Percentiles rank a stretch among this genome's conserved stretches.
Conservation (phyloP, 2,888 invertebrate species). For the Flexamia atlantica region DNA sequence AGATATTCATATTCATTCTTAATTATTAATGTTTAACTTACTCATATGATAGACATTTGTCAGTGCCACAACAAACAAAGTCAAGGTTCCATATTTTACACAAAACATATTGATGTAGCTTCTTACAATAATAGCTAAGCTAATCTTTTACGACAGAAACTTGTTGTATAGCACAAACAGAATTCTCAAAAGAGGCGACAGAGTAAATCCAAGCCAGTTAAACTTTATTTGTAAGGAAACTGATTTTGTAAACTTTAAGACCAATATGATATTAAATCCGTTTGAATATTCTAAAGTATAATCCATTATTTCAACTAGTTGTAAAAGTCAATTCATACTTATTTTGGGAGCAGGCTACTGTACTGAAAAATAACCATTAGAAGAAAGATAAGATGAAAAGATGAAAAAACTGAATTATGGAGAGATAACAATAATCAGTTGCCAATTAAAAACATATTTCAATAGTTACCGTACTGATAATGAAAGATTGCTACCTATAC, state of each 20-base stretch:
- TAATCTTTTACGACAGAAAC: background rate
- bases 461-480: no score
- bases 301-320: background rate
- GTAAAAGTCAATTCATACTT: background rate
- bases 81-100: background rate
- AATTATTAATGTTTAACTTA: background rate
- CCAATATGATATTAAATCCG: slow-evolving; percentile 15
- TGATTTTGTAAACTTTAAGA: slow-evolving; percentile 5
- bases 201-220: slow-evolving; percentile 18
- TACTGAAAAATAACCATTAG: no score
- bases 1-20: background rate
- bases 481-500: no score
- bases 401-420: background rate
- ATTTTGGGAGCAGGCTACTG: no score
- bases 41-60: background rate
- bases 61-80: background rate
- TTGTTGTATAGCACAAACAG: background rate
- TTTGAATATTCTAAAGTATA: slow-evolving; percentile 8
- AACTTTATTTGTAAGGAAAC: slow-evolving; percentile 19
- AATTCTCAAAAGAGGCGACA: slow-evolving; percentile 11
- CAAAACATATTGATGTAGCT: background rate
- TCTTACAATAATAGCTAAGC: background rate
- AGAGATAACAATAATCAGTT: background rate
- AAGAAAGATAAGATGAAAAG: background rate
- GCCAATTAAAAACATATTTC: no score